A percentile compares a stretch with the other conserved stretches of the same genome.
Evolutionary conservation across 2,888 invertebrate species (phyloP).

Genomic region (Drosophila ezoana): DNA sequence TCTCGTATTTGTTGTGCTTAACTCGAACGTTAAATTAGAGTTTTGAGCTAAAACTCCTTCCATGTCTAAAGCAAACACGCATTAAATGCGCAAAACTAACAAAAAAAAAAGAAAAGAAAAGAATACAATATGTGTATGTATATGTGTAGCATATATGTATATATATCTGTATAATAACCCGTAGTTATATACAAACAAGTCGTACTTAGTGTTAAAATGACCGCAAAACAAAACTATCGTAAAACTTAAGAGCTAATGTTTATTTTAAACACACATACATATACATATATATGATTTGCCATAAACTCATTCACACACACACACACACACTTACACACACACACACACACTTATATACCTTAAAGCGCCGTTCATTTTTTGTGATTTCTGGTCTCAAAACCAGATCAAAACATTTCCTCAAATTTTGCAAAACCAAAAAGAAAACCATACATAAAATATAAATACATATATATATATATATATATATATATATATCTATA

Average conservation of each 20-base stretch:
- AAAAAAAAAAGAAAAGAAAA: conserved; percentile 16
- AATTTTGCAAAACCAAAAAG: conserved; percentile 44
- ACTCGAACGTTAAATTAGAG: conserved; percentile 7
- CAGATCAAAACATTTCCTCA: conserved; percentile 67
- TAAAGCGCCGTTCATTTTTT: conserved; percentile 76
- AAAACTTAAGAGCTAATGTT: conserved; percentile 24
- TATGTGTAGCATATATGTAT: conserved; percentile 29
- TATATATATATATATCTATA: conserved; percentile 23
- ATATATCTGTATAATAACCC: conserved; percentile 7
- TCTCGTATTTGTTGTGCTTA: conserved; percentile 38
- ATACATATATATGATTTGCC: conserved; percentile 29
- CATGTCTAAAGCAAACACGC: conserved; percentile 81
- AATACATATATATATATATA: conserved; percentile 29
- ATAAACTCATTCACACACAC: conserved; percentile 48
- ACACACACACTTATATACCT: conserved; percentile 35
- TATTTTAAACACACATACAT: neutral
- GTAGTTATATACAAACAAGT: conserved; percentile 11
- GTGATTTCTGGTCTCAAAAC: conserved; percentile 75
- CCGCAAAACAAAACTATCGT: conserved; percentile 20
- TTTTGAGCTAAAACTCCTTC: conserved; percentile 76
- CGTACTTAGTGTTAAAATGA: conserved; percentile 26
- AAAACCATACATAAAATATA: conserved; percentile 10
- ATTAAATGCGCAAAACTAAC: conserved; percentile 78
- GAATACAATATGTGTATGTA: conserved; percentile 35
- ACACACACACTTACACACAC: conserved; percentile 28